These are phyloP conservation scores for Apeltes quadracus DNA, from an alignment of 2,113 vertebrate genomes.

Conservation along the genomic window DNA sequence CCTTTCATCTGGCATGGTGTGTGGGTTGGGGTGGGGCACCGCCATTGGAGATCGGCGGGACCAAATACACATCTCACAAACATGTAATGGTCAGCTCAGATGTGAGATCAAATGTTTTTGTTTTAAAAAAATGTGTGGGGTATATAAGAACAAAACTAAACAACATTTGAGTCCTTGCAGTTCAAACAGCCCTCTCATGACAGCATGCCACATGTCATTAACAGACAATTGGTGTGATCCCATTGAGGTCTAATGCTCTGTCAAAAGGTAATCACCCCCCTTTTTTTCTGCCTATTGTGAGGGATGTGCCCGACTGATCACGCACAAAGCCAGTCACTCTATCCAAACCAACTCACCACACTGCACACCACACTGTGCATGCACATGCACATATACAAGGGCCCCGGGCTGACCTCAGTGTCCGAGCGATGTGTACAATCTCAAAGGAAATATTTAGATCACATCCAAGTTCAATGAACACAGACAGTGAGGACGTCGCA, in stretches of 20 bases:
- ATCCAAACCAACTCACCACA: conserved; percentile 45
- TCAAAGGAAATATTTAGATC: conserved; percentile 69
- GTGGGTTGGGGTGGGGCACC: neutral
- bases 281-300: conserved; percentile 52
- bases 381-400: conserved; percentile 60
- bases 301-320: conserved; percentile 55
- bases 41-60: conserved; percentile 5
- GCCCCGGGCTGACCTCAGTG: conserved; percentile 46
- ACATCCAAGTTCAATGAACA: conserved; percentile 64
- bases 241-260: conserved; percentile 43
- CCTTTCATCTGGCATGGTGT: conserved; percentile 27
- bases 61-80: conserved; percentile 43
- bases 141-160: neutral
- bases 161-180: neutral
- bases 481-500: conserved; percentile 55
- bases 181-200: conserved; percentile 27
- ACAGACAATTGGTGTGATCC: conserved; percentile 49
- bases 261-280: conserved; percentile 51
- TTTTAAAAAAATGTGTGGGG: conserved; percentile 27
- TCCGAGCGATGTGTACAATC: conserved; percentile 23
- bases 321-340: conserved; percentile 67
- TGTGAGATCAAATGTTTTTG: conserved; percentile 14
- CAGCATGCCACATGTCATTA: conserved; percentile 18
- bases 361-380: too few species aligned
- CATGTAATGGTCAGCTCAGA: conserved; percentile 19